Evolutionary conservation across 2,888 invertebrate species (phyloP), one percentile per base, ranked within the genome.

Genomic region (Catocala nupta): DNA sequence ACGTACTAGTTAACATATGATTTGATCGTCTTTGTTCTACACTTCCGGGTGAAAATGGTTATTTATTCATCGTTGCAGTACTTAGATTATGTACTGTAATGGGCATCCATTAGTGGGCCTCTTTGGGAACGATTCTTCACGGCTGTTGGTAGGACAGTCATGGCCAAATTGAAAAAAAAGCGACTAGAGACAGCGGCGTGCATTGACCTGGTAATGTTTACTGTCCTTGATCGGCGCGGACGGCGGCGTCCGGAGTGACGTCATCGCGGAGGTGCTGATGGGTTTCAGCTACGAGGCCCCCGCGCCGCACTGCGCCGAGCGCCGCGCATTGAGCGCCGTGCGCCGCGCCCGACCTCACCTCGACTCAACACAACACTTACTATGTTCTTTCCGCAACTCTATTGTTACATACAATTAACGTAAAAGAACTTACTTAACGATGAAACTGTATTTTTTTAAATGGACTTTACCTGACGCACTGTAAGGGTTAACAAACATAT

Each of bases 141-240:
- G 81, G 82, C 80, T 81, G 81, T 83, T 81, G 83, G 84, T 86
- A 88, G 88, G 84, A 84, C 84, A 83, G 83, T 85, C 86, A 87
- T 86, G 87, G 89, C 84, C 87, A 81, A 84, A 84, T 82, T 82
- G 77, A 78, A 83, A 81, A n/a, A 81, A 88, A 81, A 86, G 78
- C 81, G 83, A 84, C 82, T 90, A 90, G 90, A 90, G 90, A 90
- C 90, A 88, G 83, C 84, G 65, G 84, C 91, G 93, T 82, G 82
- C 93, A 83, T 92, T 93, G 93, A 94, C 93, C 93, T 89, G 91
- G 85, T 87, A 90, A 90, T 93, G 93, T 93, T 93, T 93, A 91
- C 91, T 90, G 93, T 93, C 93, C 93, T 93, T 93, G 93, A 85
- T 81, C 84, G 85, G 81, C 83, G 87, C 84, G 84, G 83, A 75